Conservation (phyloP, 2,797 vertebrate species). For the Oophaga sylvatica region DNA sequence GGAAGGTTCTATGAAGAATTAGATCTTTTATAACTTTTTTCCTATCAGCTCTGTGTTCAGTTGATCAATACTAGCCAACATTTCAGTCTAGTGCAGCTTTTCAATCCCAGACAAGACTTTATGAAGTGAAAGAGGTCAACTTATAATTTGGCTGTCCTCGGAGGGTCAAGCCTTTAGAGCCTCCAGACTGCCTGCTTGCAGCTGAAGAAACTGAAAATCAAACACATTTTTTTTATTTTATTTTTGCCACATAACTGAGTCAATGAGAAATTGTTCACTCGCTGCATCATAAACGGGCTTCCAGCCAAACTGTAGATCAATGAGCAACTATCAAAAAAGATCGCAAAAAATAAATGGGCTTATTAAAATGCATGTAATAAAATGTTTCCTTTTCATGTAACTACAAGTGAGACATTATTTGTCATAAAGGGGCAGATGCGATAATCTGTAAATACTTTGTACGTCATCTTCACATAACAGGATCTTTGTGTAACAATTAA, state of each 20-base stretch:
- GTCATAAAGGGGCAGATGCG: slow-evolving; percentile 16
- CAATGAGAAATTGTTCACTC: slow-evolving; percentile 24
- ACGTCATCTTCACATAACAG: slow-evolving; percentile 1
- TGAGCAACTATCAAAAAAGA: slow-evolving; percentile 35
- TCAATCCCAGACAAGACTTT: slow-evolving; percentile 63
- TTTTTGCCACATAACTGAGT: slow-evolving; percentile 34
- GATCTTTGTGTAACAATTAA: slow-evolving; percentile 10
- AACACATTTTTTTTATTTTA: slow-evolving; percentile 33
- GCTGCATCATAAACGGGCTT: slow-evolving; percentile 47
- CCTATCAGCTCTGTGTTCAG: background rate
- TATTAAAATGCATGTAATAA: slow-evolving; percentile 56
- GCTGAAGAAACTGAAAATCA: slow-evolving; percentile 56
- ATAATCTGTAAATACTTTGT: slow-evolving; percentile 32
- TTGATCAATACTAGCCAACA: slow-evolving; percentile 29
- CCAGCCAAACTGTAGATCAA: slow-evolving; percentile 53
- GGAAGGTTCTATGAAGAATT: background rate
- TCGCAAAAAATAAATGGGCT: slow-evolving; percentile 22
- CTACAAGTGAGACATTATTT: slow-evolving; percentile 44
- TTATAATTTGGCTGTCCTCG: slow-evolving; percentile 55
- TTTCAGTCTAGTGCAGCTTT: slow-evolving; percentile 9
- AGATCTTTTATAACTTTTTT: background rate
- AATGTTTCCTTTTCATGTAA: slow-evolving; percentile 24
- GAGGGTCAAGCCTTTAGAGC: slow-evolving; percentile 42
- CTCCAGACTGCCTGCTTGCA: slow-evolving; percentile 40
- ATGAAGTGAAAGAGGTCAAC: slow-evolving; percentile 52